A percentile compares a stretch with the other conserved stretches of the same genome.
Conservation (phyloP, 2,797 vertebrate genomes). For the Hephaestus fuliginosus region DNA sequence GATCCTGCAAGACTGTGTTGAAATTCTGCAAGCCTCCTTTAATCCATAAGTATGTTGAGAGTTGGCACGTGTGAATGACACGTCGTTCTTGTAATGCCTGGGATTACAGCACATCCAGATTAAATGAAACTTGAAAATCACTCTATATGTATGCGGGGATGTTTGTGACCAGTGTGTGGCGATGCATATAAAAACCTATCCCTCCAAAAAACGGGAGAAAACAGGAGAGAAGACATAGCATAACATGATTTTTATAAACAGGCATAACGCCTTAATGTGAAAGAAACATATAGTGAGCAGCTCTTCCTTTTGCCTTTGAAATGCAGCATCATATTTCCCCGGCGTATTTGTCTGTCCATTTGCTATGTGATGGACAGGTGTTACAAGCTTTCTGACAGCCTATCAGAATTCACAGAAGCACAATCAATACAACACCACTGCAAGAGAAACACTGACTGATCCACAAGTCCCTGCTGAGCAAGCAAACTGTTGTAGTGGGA, state of each 20-base stretch:
- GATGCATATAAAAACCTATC: conserved; percentile 34
- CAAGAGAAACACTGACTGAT: conserved; percentile 69
- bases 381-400: conserved; percentile 68
- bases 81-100: conserved; percentile 48
- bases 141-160: conserved; percentile 20
- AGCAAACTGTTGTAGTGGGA: conserved; percentile 74
- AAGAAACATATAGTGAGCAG: conserved; percentile 9
- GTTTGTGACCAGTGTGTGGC: conserved; percentile 24
- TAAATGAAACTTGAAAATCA: conserved; percentile 47
- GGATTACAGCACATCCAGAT: conserved; percentile 60
- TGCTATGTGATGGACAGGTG: conserved; percentile 64
- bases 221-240: neutral
- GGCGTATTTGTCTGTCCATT: conserved; percentile 26
- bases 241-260: conserved; percentile 13
- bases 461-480: conserved; percentile 73
- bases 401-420: conserved; percentile 71
- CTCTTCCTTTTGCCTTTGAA: conserved; percentile 9
- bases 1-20: conserved; percentile 39
- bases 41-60: conserved; percentile 50
- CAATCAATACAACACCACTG: conserved; percentile 69
- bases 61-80: conserved; percentile 37
- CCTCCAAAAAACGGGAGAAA: neutral
- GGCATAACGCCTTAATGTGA: conserved; percentile 10
- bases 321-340: conserved; percentile 22
- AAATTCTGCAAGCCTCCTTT: conserved; percentile 45